A percentile compares a stretch with the other conserved stretches of the same genome.
These are phyloP conservation scores for Pagrus major DNA, from an alignment of 2,113 vertebrate species.

Conservation along the genomic window DNA sequence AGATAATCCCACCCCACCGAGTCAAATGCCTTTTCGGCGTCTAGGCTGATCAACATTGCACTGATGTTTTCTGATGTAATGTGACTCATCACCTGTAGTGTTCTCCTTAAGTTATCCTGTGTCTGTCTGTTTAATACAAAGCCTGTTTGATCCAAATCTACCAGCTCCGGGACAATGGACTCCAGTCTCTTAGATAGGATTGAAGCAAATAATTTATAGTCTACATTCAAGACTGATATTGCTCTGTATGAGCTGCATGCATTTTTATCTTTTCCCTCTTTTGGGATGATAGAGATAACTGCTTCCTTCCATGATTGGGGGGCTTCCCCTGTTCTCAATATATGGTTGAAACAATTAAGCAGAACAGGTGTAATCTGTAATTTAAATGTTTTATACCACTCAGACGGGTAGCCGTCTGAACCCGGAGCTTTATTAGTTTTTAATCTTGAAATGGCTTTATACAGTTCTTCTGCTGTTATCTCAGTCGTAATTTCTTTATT, in stretches of 20 bases:
- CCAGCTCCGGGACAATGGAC: neutral
- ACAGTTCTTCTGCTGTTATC: neutral
- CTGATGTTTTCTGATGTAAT: neutral
- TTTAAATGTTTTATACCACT: slow-evolving; percentile 2
- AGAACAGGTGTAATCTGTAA: neutral
- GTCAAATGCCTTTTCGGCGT: neutral
- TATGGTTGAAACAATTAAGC: slow-evolving; percentile 1
- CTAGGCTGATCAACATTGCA: neutral
- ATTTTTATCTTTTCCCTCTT: neutral
- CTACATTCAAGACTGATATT: neutral
- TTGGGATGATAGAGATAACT: neutral
- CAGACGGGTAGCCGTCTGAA: neutral
- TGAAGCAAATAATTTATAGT: neutral
- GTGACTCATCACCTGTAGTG: neutral
- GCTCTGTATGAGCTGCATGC: neutral
- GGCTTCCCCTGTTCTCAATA: neutral
- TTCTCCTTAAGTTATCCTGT: slow-evolving; percentile 1
- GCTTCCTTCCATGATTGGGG: neutral
- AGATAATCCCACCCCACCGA: neutral
- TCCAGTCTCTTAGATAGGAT: slow-evolving; percentile 5
- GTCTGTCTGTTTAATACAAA: slow-evolving; percentile 1
- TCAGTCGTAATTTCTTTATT: slow-evolving; percentile 7
- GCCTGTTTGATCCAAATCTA: slow-evolving; percentile 1
- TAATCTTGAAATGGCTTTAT: neutral
- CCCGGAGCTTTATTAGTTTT: neutral